phyloP scores from a whole-genome alignment of 2,888 invertebrate genomes.

The Lomographa bimaculata region DNA sequence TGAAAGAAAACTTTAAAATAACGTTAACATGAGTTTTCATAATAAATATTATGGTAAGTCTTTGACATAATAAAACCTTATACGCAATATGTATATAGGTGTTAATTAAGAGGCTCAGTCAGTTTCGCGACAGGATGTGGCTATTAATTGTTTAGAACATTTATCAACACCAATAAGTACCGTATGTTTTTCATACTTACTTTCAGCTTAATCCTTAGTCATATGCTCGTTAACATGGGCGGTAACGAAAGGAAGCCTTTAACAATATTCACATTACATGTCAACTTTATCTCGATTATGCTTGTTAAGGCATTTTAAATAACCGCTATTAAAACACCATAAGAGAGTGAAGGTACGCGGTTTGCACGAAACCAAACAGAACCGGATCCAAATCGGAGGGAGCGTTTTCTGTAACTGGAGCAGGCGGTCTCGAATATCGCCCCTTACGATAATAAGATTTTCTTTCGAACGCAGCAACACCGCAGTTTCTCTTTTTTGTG shows the following conservation, averaged over 20 bases:
- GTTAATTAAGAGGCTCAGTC: no score
- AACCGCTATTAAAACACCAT: constrained; percentile 58
- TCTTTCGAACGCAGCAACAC: constrained; percentile 68
- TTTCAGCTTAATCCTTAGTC: no score
- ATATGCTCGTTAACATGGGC: no score
- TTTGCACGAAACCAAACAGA: constrained; percentile 70
- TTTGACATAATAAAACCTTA: no score
- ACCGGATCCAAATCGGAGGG: constrained; percentile 77
- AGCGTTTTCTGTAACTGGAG: constrained; percentile 79
- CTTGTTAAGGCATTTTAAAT: constrained; percentile 26
- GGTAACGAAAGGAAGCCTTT: constrained; percentile 27
- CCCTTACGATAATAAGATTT: constrained; percentile 80
- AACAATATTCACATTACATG: constrained; percentile 26
- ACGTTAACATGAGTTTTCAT: no score
- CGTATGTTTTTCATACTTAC: no score
- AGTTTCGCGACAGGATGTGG: no score
- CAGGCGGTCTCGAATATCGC: constrained; percentile 77
- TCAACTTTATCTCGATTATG: constrained; percentile 28
- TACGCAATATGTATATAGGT: no score
- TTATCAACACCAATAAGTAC: no score
- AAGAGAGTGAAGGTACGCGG: constrained; percentile 68
- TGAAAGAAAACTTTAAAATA: no score
- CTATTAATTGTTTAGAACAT: no score
- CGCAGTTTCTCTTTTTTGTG: constrained; percentile 79
- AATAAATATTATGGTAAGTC: no score